Base-by-base conservation (phyloP, 2,113 vertebrate species). In the Etia nguti region DNA sequence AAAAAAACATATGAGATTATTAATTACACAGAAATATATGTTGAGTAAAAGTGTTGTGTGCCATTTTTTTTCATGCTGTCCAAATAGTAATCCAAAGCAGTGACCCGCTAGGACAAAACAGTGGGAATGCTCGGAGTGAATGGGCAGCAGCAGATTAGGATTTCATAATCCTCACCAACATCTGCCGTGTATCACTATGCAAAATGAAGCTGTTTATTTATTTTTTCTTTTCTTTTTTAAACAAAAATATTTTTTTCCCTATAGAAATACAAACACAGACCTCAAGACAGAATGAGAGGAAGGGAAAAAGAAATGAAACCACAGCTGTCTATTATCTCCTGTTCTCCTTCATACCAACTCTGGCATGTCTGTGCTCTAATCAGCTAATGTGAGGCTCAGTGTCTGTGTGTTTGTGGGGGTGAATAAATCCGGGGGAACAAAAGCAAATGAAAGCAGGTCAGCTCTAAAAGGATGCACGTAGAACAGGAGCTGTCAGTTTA, bases 401-500 rank as follows among this genome's bases (percentile, higher is more conserved):
- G 77, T 84, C 84, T 81, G 48, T 85, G 29, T 83, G 90, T 88
- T 29, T n/a, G 70, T 48, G 81, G 48, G 89, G 86, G 55, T 85
- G 82, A 88, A 84, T 84, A 87, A 90, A 93, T 93, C 86, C 22
- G 12, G 34, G 62, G 60, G 75, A 90, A 88, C 91, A 90, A 90
- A 92, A 87, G 90, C 89, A 82, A 83, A 82, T 3, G 62, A 88
- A 94, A 91, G 80, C 88, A 93, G 91, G 90, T 91, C 91, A 90
- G 90, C 55, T 83, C 77, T 77, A 22, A 90, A 92, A 95, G 84
- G 91, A 93, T 86, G 90, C 88, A 81, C 3, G 1, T 79, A 80
- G 90, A 93, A 88, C 84, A 87, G 86, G 81, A 86, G 88, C 93
- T 93, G 95, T 95, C 95, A 88, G 92, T 73, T 92, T 88, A 31